Percentiles rank a stretch among this genome's conserved stretches.
phyloP scores from a whole-genome alignment of 2,888 invertebrate species.

The Troides aeacus region DNA sequence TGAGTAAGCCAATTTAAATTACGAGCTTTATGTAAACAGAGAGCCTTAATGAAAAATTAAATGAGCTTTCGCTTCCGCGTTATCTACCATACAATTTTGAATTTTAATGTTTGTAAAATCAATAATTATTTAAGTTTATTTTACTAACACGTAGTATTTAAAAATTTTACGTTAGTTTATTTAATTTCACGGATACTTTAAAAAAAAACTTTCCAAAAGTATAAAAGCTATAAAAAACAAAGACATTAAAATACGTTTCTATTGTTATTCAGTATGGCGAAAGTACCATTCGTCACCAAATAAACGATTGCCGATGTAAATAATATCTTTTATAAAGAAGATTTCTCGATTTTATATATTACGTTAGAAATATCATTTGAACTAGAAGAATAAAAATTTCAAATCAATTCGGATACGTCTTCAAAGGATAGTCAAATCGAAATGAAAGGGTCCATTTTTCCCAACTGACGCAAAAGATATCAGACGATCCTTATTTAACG shows the following conservation, averaged over 20 bases:
- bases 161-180: no score
- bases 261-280: no score
- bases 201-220: no score
- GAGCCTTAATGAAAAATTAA: constrained; percentile 15
- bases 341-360: no score
- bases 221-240: no score
- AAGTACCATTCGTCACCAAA: no score
- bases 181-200: no score
- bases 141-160: no score
- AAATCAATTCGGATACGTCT: constrained; percentile 20
- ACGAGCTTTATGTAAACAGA: constrained; percentile 15
- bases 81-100: background rate
- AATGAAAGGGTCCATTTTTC: constrained; percentile 12
- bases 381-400: background rate
- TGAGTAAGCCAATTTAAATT: constrained; percentile 11
- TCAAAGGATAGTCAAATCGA: constrained; percentile 12
- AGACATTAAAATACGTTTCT: no score
- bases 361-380: no score
- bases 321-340: no score
- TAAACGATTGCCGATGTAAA: no score
- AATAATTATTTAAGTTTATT: background rate
- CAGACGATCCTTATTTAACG: constrained; percentile 12
- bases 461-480: constrained; percentile 13
- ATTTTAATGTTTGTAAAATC: background rate
- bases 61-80: constrained; percentile 4